A percentile compares a stretch with the other conserved stretches of the same genome.
These are phyloP conservation scores for Tachystola acroxantha DNA, from an alignment of 2,888 invertebrate genomes.

Conservation along the genomic window DNA sequence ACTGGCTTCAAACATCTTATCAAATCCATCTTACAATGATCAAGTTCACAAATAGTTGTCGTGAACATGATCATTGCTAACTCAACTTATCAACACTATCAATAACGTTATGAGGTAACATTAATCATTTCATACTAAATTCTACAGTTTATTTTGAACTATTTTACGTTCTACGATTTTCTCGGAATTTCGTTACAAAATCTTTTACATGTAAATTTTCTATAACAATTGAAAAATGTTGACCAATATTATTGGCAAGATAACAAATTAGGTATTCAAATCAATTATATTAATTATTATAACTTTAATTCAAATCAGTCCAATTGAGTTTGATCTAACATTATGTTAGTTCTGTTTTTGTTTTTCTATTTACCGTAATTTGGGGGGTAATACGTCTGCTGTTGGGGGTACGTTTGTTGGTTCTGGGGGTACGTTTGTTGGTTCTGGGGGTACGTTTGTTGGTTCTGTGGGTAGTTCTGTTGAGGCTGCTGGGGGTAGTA, in stretches of 20 bases:
- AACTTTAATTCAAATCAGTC: too few species aligned
- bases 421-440: conserved; percentile 17
- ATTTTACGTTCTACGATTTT: too few species aligned
- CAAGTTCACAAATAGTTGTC: conserved; percentile 60
- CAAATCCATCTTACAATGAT: conserved; percentile 46
- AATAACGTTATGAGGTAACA: conserved; percentile 29
- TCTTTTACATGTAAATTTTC: too few species aligned
- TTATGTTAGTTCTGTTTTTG: background rate
- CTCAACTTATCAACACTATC: conserved; percentile 1
- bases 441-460: conserved; percentile 13
- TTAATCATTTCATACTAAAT: too few species aligned
- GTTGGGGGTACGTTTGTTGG: conserved; percentile 17
- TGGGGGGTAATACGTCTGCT: conserved; percentile 21
- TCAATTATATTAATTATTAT: too few species aligned
- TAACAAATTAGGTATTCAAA: too few species aligned
- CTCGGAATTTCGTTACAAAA: too few species aligned
- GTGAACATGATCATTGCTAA: conserved; percentile 58
- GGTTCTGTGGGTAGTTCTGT: conserved; percentile 11
- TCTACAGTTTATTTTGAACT: background rate
- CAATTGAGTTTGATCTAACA: background rate
- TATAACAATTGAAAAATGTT: too few species aligned
- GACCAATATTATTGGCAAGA: too few species aligned
- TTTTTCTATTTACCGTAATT: conserved; percentile 21
- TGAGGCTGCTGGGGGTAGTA: conserved; percentile 21
- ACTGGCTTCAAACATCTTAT: conserved; percentile 36